These are phyloP conservation scores for Cuniculus paca DNA, from an alignment of 2,797 vertebrate genomes.

Conservation along the genomic window DNA sequence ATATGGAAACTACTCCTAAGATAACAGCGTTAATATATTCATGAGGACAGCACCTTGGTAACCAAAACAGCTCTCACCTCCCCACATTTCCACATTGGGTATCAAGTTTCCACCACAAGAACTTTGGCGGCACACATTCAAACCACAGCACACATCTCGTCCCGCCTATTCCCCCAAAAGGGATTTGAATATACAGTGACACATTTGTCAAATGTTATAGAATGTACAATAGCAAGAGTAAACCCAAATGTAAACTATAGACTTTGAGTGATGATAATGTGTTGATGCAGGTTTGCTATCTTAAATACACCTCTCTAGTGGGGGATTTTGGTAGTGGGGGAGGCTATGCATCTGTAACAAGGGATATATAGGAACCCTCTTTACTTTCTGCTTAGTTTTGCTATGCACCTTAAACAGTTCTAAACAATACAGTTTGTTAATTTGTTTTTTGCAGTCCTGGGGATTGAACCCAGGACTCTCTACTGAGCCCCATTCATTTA, in stretches of 20 bases:
- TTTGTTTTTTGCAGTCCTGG: not conserved
- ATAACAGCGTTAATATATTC: not conserved
- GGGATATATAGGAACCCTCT: not conserved
- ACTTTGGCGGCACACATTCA: not conserved
- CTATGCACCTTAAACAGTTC: not conserved
- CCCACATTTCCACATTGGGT: not conserved
- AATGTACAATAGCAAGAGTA: not conserved
- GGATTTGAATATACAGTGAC: not conserved
- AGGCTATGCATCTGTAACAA: fast-evolving
- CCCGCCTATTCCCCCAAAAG: not conserved
- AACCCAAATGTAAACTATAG: not conserved
- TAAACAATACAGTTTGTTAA: not conserved
- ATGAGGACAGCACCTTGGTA: not conserved
- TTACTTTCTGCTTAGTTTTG: not conserved
- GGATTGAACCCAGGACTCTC: not conserved
- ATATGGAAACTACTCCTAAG: not conserved
- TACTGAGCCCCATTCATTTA: not conserved
- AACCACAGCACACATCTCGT: not conserved
- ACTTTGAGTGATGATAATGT: not conserved
- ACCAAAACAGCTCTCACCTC: not conserved
- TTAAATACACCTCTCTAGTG: not conserved
- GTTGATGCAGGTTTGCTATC: not conserved
- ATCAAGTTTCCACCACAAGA: not conserved
- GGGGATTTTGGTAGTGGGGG: not conserved
- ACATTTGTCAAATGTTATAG: not conserved